These are phyloP conservation scores for Dufourea novaeangliae DNA, from an alignment of 1,140 invertebrate genomes.

Conservation along the genomic window DNA sequence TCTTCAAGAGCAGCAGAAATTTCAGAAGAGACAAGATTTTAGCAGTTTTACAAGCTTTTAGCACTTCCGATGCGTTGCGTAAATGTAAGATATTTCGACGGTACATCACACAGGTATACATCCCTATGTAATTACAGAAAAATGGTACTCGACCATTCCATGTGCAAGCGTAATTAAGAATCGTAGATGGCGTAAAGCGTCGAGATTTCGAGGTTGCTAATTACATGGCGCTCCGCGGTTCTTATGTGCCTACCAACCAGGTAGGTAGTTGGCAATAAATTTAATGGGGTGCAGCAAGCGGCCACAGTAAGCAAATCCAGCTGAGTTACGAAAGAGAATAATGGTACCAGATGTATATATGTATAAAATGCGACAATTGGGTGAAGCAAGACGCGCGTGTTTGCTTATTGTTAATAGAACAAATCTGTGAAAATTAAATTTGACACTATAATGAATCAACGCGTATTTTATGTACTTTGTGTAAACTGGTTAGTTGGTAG, in stretches of 20 bases:
- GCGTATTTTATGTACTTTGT: background rate
- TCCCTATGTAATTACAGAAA: constrained; percentile 43
- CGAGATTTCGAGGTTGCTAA: constrained; percentile 66
- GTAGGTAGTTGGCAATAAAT: constrained; percentile 65
- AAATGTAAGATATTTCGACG: background rate
- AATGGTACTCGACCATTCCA: constrained; percentile 31
- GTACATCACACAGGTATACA: background rate
- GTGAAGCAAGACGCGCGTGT: constrained; percentile 35
- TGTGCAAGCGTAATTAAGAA: constrained; percentile 55
- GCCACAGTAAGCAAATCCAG: constrained; percentile 51
- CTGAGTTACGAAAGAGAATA: constrained; percentile 65
- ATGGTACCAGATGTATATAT: constrained; percentile 55
- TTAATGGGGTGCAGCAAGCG: constrained; percentile 44
- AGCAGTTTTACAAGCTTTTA: background rate
- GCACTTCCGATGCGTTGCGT: constrained; percentile 2
- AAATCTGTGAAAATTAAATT: constrained; percentile 11
- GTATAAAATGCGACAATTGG: constrained; percentile 23
- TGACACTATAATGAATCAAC: too few species aligned
- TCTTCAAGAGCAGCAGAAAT: too few species aligned
- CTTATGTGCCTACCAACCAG: constrained; percentile 61
- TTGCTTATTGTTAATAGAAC: constrained; percentile 10
- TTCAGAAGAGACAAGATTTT: background rate
- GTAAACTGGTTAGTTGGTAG: too few species aligned
- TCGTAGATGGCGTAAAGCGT: constrained; percentile 51
- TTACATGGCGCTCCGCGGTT: constrained; percentile 65